Conservation (phyloP, 2,888 invertebrate species). For the Ceraclea dissimilis region DNA sequence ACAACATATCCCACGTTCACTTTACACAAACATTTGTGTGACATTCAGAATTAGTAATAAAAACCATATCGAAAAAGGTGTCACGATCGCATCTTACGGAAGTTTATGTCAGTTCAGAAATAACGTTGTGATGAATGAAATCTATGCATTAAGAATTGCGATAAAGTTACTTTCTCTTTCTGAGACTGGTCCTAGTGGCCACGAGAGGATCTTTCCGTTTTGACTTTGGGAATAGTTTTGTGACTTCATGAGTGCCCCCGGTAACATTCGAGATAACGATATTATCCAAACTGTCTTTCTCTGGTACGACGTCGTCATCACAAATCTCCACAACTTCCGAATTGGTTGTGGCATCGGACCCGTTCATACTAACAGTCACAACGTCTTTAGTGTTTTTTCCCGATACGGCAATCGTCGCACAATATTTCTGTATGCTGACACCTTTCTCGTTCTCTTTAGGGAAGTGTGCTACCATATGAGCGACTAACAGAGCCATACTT, state of each 20-base stretch:
- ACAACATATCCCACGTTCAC: too few species aligned
- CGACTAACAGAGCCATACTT: background rate
- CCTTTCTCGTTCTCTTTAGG: background rate
- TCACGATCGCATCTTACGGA: too few species aligned
- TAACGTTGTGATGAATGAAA: too few species aligned
- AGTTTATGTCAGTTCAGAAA: too few species aligned
- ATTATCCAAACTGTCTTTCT: background rate
- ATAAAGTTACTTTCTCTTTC: too few species aligned
- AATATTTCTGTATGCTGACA: background rate
- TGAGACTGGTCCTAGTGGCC: too few species aligned
- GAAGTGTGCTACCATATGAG: constrained; percentile 1
- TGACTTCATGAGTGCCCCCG: background rate
- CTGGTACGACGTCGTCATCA: background rate
- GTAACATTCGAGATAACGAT: background rate
- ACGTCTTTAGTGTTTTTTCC: constrained; percentile 1
- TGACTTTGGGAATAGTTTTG: background rate
- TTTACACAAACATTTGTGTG: too few species aligned
- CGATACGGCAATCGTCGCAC: background rate
- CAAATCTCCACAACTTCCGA: background rate
- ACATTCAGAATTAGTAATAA: too few species aligned
- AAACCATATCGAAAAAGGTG: too few species aligned
- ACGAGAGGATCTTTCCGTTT: background rate
- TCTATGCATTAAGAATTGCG: too few species aligned
- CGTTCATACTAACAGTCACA: background rate
- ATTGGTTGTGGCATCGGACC: too few species aligned